Conservation (phyloP, 2,113 vertebrate genomes). For the rat (Rattus norvegicus) region GRCr8 NC_086039.1:8624001-8624500, state of each 20-base stretch:
- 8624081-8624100: constrained; percentile 29
- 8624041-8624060: constrained; percentile 26
- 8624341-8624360: not conserved
- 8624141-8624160: not conserved
- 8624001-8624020: constrained; percentile 46
- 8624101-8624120: constrained; percentile 35
- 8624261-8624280: constrained; percentile 26
- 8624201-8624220: not conserved
- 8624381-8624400: constrained; percentile 35
- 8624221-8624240: constrained; percentile 40
- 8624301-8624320: constrained; percentile 9
- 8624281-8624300: constrained; percentile 18
- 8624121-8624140: constrained; percentile 39
- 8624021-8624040: constrained; percentile 44
- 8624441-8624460: constrained; percentile 39
- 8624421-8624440: constrained; percentile 20
- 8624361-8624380: constrained; percentile 32
- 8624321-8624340: not conserved
- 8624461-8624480: constrained; percentile 22
- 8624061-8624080: constrained; percentile 54
- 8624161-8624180: not conserved
- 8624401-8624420: constrained; percentile 46
- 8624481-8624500: not conserved
- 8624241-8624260: constrained; percentile 38
- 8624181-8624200: not conserved